phyloP scores from a whole-genome alignment of 2,113 vertebrate genomes.

The Coptodon rendalli region DNA sequence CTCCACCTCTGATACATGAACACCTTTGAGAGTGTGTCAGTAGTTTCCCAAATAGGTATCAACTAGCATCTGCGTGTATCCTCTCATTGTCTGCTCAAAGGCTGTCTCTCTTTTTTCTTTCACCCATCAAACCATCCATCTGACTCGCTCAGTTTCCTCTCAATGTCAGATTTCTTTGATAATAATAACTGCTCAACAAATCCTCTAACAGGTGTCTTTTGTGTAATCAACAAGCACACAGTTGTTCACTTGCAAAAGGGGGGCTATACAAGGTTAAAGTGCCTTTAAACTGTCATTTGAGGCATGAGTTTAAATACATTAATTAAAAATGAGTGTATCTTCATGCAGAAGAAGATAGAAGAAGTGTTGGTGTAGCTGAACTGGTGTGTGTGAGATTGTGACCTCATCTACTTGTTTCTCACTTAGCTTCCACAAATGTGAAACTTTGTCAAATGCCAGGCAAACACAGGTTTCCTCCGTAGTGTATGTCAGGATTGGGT shows the following conservation, averaged over 20 bases:
- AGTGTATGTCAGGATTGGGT: background rate
- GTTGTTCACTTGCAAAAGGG: background rate
- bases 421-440: slow-evolving; percentile 34
- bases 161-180: background rate
- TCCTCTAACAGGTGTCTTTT: background rate
- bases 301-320: background rate
- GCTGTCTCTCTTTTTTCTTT: background rate
- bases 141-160: background rate
- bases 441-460: slow-evolving; percentile 36
- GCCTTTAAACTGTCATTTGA: background rate
- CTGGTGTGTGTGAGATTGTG: background rate
- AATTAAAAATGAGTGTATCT: background rate
- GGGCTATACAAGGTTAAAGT: background rate
- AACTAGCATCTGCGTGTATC: slow-evolving; percentile 28
- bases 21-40: slow-evolving; percentile 23
- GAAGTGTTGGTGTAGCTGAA: background rate
- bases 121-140: background rate
- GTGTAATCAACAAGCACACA: background rate
- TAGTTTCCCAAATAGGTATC: slow-evolving; percentile 26
- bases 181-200: background rate
- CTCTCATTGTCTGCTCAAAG: slow-evolving; percentile 3
- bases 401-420: background rate
- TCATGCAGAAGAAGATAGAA: background rate
- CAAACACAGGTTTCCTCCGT: slow-evolving; percentile 27
- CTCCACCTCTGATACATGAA: background rate